Percentiles rank a stretch among this genome's conserved stretches.
These are phyloP conservation scores for Tamias sibiricus DNA, from an alignment of 2,113 vertebrate species.

Conservation along the genomic window DNA sequence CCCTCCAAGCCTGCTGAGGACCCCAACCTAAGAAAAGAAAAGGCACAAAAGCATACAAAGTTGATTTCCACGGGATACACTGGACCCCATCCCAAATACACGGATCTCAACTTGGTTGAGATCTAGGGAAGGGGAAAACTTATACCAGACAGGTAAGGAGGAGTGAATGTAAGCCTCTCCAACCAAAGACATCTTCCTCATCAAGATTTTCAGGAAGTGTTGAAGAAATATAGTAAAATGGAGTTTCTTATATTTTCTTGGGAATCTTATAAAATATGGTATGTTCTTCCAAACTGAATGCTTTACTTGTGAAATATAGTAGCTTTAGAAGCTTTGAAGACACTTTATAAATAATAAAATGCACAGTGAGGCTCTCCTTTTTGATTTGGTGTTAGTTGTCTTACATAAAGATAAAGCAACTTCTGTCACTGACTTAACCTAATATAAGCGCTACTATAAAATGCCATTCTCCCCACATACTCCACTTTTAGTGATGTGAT, in stretches of 20 bases:
- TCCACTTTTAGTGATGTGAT: background rate
- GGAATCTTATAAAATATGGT: background rate
- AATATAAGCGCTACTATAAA: background rate
- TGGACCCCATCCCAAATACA: background rate
- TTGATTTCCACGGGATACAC: background rate
- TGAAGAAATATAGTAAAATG: slow-evolving; percentile 15
- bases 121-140: background rate
- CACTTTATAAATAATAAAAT: slow-evolving; percentile 24
- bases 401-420: background rate
- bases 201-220: background rate
- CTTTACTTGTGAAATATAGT: slow-evolving; percentile 20
- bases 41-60: background rate
- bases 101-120: background rate
- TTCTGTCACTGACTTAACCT: background rate
- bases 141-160: background rate
- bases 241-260: background rate
- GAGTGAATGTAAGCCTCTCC: background rate
- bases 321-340: background rate
- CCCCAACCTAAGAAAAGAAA: slow-evolving; percentile 16
- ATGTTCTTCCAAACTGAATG: background rate
- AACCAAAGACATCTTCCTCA: background rate
- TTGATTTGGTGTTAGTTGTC: background rate
- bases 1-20: background rate
- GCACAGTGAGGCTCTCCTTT: background rate
- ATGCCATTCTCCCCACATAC: background rate